Conservation (phyloP, 2,888 invertebrate species). For the Tryphoninae sp. region DNA sequence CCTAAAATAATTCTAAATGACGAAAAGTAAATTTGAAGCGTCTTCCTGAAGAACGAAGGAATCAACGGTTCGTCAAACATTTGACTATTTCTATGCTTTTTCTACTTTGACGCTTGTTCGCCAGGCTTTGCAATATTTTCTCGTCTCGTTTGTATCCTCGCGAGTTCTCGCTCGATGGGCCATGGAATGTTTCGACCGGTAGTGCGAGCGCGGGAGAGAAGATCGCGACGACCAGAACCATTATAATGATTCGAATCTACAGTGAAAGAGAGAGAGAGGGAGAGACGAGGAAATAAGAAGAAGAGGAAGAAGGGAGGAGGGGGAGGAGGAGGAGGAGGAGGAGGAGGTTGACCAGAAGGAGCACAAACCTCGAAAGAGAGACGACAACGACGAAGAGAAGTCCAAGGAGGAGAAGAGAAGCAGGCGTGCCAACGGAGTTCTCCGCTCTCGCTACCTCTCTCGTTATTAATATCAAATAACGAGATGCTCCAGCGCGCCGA, state of each 20-base stretch:
- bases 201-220: constrained; percentile 57
- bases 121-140: constrained; percentile 46
- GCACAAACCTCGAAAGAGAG: constrained; percentile 54
- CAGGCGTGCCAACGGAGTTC: constrained; percentile 57
- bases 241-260: constrained; percentile 80
- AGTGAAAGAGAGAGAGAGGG: constrained; percentile 39
- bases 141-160: constrained; percentile 20
- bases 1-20: too few species aligned
- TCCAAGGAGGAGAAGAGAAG: constrained; percentile 53
- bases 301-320: constrained; percentile 3
- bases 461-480: constrained; percentile 81
- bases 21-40: too few species aligned
- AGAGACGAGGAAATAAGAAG: constrained; percentile 36
- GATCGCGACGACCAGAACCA: constrained; percentile 72
- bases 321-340: constrained; percentile 45
- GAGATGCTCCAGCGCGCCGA: constrained; percentile 76
- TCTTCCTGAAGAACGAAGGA: too few species aligned
- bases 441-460: constrained; percentile 55
- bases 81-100: constrained; percentile 36
- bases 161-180: constrained; percentile 48
- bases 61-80: too few species aligned
- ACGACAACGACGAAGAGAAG: constrained; percentile 56
- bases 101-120: constrained; percentile 17
- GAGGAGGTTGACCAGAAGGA: constrained; percentile 48
- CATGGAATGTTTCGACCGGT: constrained; percentile 65